Percentiles rank a stretch among this genome's conserved stretches.
Conservation (phyloP, 1,140 invertebrate genomes). For the Aphelinus certus region DNA sequence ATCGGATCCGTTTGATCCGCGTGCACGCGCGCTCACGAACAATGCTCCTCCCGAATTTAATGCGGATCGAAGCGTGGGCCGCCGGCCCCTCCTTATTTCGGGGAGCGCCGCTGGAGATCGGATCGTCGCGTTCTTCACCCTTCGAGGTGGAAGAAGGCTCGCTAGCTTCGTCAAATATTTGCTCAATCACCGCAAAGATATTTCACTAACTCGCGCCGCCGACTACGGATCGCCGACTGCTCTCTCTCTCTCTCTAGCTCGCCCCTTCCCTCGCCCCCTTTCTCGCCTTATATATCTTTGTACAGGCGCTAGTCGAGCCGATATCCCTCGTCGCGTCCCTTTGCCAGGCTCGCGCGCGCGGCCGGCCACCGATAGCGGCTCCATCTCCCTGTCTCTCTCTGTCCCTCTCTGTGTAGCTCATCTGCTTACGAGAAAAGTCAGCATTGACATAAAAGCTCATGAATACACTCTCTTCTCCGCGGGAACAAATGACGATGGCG, state of each 20-base stretch:
- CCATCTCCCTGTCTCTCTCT: too few species aligned
- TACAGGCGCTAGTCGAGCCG: too few species aligned
- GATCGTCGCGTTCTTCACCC: slow-evolving; percentile 27
- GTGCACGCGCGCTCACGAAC: background rate
- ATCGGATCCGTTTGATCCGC: slow-evolving; percentile 11
- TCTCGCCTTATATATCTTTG: slow-evolving; percentile 6
- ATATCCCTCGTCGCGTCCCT: slow-evolving; percentile 4
- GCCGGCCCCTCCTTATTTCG: background rate
- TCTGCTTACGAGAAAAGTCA: slow-evolving; percentile 43
- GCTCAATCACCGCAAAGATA: slow-evolving; percentile 65
- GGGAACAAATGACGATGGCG: slow-evolving; percentile 26
- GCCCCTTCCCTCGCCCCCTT: slow-evolving; percentile 48
- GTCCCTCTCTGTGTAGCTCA: too few species aligned
- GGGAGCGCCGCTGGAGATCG: background rate
- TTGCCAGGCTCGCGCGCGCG: slow-evolving; percentile 9
- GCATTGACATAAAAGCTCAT: slow-evolving; percentile 41
- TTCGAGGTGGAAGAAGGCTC: slow-evolving; percentile 31
- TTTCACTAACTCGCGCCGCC: slow-evolving; percentile 55
- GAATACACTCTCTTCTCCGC: slow-evolving; percentile 37
- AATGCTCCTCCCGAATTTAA: slow-evolving; percentile 23
- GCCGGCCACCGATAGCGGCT: background rate
- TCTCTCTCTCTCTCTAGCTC: background rate
- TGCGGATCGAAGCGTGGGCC: background rate
- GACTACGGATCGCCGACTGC: slow-evolving; percentile 50
- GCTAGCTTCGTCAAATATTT: slow-evolving; percentile 64